Evolutionary conservation across 2,888 invertebrate species (phyloP), one percentile per base, ranked within the genome.

Genomic region (Ellobium chinense): DNA sequence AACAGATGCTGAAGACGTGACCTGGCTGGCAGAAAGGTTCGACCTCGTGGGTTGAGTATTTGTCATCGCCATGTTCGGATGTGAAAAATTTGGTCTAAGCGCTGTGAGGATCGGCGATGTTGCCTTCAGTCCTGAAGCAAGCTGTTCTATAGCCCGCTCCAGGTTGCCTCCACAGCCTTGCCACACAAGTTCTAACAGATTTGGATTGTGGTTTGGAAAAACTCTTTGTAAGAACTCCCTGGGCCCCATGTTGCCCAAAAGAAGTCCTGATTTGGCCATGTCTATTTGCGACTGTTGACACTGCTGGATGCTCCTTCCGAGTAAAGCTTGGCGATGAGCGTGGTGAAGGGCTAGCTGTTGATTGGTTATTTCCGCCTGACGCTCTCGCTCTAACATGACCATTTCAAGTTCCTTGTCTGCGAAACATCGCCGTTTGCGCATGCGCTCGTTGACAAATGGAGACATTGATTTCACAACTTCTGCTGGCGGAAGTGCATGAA

Each of bases 381-480:
- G 82, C 83, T 93, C 92, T 7, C 92, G 82, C 76, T 92, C 90
- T 66, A 90, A 84, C 90, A 92, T 91, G 54, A 92, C 91, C 31
- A 89, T 85, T 70, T 94, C 93, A 75, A 94, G 88, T 78, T 93
- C 93, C 76, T 92, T 92, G 86, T 94, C 94, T 2, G 93, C 93
- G 84, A 93, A 93, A 80, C 93, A 93, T 27, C 93, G 89, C n/a
- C 93, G 88, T 87, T 95, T 95, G 93, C 95, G 87, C 94, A 94
- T 87, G 93, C 95, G 92, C 93, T 95, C 92, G 90, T 94, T 94
- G 93, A 95, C 86, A 78, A 87, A 89, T 0, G 92, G 92, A 27
- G 90, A 80, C 81, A 89, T 83, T 18, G 88, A 84, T 12, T 90
- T 87, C 24, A 90, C 83, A 7, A 89, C 85, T 66, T 90, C 90